phyloP scores from a whole-genome alignment of 2,797 vertebrate genomes.

The Microctenopoma lineatum region DNA sequence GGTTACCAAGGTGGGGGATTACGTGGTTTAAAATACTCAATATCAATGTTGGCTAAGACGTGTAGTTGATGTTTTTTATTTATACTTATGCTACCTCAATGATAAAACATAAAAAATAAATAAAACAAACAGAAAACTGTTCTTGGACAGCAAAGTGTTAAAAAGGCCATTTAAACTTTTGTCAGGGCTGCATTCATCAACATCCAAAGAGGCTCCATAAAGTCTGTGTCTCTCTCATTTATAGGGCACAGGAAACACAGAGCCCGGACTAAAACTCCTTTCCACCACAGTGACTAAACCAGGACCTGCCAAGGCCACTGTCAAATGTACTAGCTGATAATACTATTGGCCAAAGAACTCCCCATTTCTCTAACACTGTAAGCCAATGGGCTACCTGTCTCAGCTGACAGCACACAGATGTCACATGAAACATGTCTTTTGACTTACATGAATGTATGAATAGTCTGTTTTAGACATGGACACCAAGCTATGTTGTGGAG shows the following conservation, averaged over 20 bases:
- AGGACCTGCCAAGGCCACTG: background rate
- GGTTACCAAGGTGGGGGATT: no score
- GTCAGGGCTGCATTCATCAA: slow-evolving; percentile 5
- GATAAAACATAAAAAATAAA: background rate
- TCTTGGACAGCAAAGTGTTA: background rate
- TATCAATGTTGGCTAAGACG: no score
- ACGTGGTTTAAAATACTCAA: no score
- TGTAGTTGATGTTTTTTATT: no score
- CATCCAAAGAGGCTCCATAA: slow-evolving; percentile 26
- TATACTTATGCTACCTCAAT: no score
- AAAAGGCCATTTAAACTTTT: slow-evolving; percentile 2
- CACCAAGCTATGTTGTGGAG: slow-evolving; percentile 16
- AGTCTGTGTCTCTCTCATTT: slow-evolving; percentile 34
- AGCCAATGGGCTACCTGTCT: slow-evolving; percentile 46
- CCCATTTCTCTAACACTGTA: slow-evolving; percentile 30
- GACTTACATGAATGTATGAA: background rate
- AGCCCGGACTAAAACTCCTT: background rate
- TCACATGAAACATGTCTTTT: slow-evolving; percentile 45
- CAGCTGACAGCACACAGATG: slow-evolving; percentile 25
- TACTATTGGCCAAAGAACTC: slow-evolving; percentile 11
- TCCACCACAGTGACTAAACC: background rate
- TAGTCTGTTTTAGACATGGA: slow-evolving; percentile 12
- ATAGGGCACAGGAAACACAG: slow-evolving; percentile 25
- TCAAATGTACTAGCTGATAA: background rate
- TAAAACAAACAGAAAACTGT: background rate